Evolutionary conservation across 2,888 invertebrate species (phyloP).

Genomic region (Pardosa pseudoannulata): DNA sequence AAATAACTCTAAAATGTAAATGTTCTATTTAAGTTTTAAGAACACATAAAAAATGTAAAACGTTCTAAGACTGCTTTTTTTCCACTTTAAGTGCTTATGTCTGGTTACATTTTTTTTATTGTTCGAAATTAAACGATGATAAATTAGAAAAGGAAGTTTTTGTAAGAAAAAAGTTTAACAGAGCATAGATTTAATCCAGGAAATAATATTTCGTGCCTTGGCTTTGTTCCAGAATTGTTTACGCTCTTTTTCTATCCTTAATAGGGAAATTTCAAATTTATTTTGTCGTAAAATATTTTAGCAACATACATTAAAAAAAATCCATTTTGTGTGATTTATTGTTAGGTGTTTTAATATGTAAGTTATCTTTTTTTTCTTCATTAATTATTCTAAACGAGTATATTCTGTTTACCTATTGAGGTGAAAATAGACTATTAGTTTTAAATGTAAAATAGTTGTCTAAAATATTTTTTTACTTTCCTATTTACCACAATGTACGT

Average conservation of each 20-base stretch:
- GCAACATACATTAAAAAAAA: neutral
- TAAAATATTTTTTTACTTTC: too few relatives aligned
- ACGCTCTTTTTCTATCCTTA: neutral
- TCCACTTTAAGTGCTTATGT: neutral
- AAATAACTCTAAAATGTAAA: neutral
- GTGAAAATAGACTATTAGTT: too few relatives aligned
- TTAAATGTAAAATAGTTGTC: too few relatives aligned
- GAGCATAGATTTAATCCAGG: neutral
- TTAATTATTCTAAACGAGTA: too few relatives aligned
- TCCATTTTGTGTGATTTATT: neutral
- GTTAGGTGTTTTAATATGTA: neutral
- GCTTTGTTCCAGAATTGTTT: constrained; percentile 9
- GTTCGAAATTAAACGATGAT: neutral
- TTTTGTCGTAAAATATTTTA: neutral
- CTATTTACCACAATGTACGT: too few relatives aligned
- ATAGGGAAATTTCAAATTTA: neutral
- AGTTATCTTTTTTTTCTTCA: neutral
- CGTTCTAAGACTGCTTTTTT: neutral
- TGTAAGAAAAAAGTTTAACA: neutral
- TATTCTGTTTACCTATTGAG: too few relatives aligned
- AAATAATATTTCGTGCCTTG: constrained; percentile 12
- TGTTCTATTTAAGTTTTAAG: neutral
- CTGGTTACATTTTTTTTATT: neutral
- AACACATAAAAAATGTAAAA: neutral
- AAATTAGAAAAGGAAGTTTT: neutral